Base-by-base conservation (phyloP, 2,888 invertebrate species). In the Lomographa bimaculata region DNA sequence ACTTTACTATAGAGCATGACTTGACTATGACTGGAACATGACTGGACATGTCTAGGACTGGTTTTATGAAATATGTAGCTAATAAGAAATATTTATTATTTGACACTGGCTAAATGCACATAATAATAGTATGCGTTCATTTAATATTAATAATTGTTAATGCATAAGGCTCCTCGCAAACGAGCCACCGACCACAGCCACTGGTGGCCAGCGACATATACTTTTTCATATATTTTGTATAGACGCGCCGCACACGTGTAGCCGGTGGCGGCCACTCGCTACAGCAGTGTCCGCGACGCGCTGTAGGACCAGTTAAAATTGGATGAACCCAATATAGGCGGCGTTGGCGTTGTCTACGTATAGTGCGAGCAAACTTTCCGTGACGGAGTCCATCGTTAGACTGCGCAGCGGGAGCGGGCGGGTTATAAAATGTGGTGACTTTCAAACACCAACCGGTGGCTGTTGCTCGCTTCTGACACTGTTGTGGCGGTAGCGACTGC, bases 261-360 rank as follows among this genome's bases (percentile, higher is more conserved):
- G 50, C 43, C 43, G 36, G 45, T 46, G 41, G 43, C 52, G 28
- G 50, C 46, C 48, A 48, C 44, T 37, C 43, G 43, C 47, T 38
- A 28, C 48, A 48, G 14, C 14, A 14, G 14, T 4, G 14, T 14
- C 14, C 14, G 14, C 14, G 14, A 14, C 14, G 3, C 14, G 4
- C 14, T 14, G 4, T 14, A 2, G 14, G 14, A 4, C 14, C 14
- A 14, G 3, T 3, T 4, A 14, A 14, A 14, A 14, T 4, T 2
- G 3, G 14, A 14, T 14, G 4, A 2, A 3, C 14, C 3, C 14
- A 2, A 14, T 4, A 3, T 2, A 14, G 2, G 14, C 14, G 14
- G 3, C 14, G 14, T 4, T 14, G n/a, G 14, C 4, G 4, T 14
- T 3, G 14, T 14, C 4, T 14, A 14, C 14, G 7, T 25, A 12